phyloP scores from a whole-genome alignment of 2,888 invertebrate species.

The Lasioglossum malachurum region DNA sequence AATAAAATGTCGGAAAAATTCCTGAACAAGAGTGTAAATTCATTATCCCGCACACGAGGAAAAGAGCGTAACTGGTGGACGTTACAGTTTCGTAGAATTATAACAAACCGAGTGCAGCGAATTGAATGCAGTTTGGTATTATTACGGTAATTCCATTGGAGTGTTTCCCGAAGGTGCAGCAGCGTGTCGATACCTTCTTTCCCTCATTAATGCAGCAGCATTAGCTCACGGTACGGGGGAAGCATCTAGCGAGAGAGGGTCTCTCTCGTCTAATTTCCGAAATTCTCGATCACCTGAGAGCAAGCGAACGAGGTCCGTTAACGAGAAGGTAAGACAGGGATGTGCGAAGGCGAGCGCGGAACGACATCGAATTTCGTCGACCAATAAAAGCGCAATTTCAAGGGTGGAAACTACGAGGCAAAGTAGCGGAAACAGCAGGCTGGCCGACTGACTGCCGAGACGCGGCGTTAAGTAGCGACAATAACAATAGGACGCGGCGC shows the following conservation, averaged over 20 bases:
- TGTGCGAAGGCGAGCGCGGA: slow-evolving; percentile 27
- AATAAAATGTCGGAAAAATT: not conserved
- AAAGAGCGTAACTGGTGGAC: not conserved
- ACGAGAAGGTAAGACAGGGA: slow-evolving; percentile 27
- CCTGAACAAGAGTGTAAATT: not conserved
- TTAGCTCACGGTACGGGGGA: not conserved
- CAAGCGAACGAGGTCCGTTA: slow-evolving; percentile 19
- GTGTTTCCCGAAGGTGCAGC: not conserved
- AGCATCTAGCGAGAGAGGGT: not conserved
- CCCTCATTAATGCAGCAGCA: not conserved
- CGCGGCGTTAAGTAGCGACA: slow-evolving; percentile 58
- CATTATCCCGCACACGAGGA: not conserved
- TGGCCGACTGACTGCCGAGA: slow-evolving; percentile 31
- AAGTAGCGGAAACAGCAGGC: slow-evolving; percentile 42
- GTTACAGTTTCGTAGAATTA: not conserved
- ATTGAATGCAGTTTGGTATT: not conserved
- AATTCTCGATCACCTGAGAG: slow-evolving; percentile 22
- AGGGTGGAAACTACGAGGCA: slow-evolving; percentile 43
- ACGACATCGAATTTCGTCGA: slow-evolving; percentile 47
- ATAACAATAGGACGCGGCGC: slow-evolving; percentile 61
- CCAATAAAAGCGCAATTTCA: slow-evolving; percentile 50
- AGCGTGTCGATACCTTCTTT: not conserved
- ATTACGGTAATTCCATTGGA: not conserved
- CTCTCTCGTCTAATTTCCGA: not conserved
- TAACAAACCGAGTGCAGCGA: not conserved